phyloP scores from a whole-genome alignment of 2,113 vertebrate species.

The Mus spicilegus region DNA sequence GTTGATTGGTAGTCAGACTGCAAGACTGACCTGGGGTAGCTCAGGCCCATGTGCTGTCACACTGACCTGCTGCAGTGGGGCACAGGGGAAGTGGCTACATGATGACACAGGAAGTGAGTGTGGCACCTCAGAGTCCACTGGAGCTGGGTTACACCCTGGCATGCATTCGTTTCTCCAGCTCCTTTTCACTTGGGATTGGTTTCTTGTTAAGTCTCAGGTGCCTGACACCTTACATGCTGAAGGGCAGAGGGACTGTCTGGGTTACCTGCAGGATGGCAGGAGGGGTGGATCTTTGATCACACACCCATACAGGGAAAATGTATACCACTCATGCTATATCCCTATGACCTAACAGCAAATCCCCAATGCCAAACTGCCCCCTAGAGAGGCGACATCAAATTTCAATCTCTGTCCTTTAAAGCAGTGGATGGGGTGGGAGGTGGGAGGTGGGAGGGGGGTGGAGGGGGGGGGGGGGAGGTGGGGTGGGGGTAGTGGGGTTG shows the following conservation, averaged over 20 bases:
- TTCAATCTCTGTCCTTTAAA: no score
- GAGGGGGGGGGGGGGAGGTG: no score
- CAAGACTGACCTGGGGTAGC: background rate
- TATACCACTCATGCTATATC: background rate
- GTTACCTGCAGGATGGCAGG: background rate
- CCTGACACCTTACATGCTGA: rapidly evolving
- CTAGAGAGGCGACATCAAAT: background rate
- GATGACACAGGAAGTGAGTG: background rate
- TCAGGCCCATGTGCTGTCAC: background rate
- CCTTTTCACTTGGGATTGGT: background rate
- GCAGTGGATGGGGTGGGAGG: no score
- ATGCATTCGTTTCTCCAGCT: rapidly evolving
- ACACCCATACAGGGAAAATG: background rate
- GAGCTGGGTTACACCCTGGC: background rate
- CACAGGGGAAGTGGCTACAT: background rate
- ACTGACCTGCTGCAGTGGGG: background rate
- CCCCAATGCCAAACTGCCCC: background rate
- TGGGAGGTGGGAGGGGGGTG: no score
- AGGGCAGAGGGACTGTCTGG: background rate
- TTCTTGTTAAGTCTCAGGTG: rapidly evolving
- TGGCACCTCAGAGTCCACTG: background rate
- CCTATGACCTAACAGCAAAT: background rate
- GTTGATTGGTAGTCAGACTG: background rate
- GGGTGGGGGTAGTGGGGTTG: no score
- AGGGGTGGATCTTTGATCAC: background rate